Evolutionary conservation across 2,888 invertebrate genomes (phyloP).

Genomic region (Smittia aterrima): DNA sequence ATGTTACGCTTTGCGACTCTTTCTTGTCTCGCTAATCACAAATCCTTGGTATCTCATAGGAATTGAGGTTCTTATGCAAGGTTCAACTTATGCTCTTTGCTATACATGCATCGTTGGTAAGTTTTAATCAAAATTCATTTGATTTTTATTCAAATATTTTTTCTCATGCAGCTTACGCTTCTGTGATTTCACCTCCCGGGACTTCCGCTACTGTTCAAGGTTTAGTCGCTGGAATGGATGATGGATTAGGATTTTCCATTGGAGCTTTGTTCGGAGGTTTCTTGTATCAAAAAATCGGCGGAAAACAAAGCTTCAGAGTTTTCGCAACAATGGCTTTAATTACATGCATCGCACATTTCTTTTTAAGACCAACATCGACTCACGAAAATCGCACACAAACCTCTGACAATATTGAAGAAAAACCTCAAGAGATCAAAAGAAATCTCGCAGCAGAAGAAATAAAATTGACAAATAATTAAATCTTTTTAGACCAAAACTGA

Average conservation of each 20-base stretch:
- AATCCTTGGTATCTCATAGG: slow-evolving; percentile 81
- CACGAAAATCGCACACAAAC: slow-evolving; percentile 45
- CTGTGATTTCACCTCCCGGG: slow-evolving; percentile 65
- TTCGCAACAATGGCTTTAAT: slow-evolving; percentile 51
- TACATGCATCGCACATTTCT: slow-evolving; percentile 51
- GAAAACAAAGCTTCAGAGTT: slow-evolving; percentile 58
- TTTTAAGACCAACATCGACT: slow-evolving; percentile 50
- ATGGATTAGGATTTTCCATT: slow-evolving; percentile 74
- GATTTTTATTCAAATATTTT: background rate
- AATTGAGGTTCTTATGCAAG: slow-evolving; percentile 78
- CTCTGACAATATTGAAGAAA: background rate
- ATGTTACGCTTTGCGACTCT: slow-evolving; percentile 72
- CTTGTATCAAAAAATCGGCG: slow-evolving; percentile 65
- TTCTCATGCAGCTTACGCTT: slow-evolving; percentile 58
- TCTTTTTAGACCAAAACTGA: too few species aligned
- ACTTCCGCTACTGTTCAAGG: slow-evolving; percentile 84
- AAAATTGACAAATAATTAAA: background rate
- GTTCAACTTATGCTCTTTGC: slow-evolving; percentile 82
- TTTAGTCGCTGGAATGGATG: slow-evolving; percentile 84
- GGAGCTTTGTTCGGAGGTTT: slow-evolving; percentile 74
- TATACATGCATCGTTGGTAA: slow-evolving; percentile 71
- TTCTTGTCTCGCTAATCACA: slow-evolving; percentile 70
- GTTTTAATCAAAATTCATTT: background rate
- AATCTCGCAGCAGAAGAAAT: background rate
- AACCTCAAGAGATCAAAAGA: background rate